Conservation (phyloP, 2,113 vertebrate genomes). For the Nicator chloris region DNA sequence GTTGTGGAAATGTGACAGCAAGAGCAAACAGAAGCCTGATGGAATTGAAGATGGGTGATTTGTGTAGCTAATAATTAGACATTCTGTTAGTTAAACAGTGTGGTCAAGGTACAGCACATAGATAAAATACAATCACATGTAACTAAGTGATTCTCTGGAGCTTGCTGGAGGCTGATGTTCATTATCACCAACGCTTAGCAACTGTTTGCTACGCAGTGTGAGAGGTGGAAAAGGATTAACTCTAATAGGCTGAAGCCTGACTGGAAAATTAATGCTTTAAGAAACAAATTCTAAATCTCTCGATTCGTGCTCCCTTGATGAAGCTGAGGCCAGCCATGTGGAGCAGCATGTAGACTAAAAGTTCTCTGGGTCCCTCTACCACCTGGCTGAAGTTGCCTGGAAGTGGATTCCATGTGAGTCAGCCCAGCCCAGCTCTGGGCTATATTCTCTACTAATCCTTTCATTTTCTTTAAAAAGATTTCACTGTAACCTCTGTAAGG, state of each 20-base stretch:
- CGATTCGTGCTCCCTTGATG: not conserved
- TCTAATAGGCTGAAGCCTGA: not conserved
- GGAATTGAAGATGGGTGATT: constrained; percentile 21
- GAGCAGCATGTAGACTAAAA: not conserved
- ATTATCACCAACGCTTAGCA: not conserved
- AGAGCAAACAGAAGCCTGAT: not conserved
- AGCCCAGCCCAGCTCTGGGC: not conserved
- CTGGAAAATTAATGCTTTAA: not conserved
- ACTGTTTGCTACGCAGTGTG: not conserved
- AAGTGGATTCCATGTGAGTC: not conserved
- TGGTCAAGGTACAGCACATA: not conserved
- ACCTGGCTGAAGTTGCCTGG: not conserved
- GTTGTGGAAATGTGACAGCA: not conserved
- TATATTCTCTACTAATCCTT: not conserved
- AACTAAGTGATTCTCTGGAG: not conserved
- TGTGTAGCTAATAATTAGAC: not conserved
- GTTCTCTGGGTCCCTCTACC: not conserved
- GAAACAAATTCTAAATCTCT: not conserved
- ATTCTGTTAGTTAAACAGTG: not conserved
- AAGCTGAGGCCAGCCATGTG: not conserved
- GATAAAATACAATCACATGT: not conserved
- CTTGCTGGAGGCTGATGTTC: not conserved
- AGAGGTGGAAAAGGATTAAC: not conserved
- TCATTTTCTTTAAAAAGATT: not conserved
- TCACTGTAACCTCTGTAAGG: not conserved